Percentiles rank a stretch among this genome's conserved stretches.
Conservation (phyloP, 2,797 vertebrate genomes). For the Sebastes kiyomatsui region DNA sequence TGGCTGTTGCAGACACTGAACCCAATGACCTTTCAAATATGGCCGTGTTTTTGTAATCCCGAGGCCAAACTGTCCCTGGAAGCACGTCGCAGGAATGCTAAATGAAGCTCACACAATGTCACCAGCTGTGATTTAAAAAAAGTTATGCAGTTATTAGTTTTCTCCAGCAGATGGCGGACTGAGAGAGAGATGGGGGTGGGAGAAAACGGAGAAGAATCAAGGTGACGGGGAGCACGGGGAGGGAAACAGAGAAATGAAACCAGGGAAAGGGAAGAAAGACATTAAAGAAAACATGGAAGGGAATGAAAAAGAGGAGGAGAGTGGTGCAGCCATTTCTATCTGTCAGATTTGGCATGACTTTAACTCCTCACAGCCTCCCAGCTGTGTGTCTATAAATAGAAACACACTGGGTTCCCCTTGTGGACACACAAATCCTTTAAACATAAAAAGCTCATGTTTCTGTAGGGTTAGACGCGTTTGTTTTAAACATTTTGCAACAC, state of each 20-base stretch:
- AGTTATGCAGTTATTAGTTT: background rate
- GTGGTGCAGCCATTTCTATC: background rate
- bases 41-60: constrained; percentile 42
- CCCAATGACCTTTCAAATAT: constrained; percentile 39
- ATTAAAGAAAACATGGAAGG: background rate
- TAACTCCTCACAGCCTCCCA: constrained; percentile 6
- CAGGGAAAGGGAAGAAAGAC: background rate
- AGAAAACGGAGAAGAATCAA: background rate
- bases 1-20: constrained; percentile 18
- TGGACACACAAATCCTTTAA: background rate
- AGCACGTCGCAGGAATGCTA: constrained; percentile 24
- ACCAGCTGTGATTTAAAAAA: background rate
- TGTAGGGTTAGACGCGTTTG: background rate
- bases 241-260: background rate
- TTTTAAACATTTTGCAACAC: background rate
- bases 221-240: background rate
- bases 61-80: constrained; percentile 1
- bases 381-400: constrained; percentile 22
- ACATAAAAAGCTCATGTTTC: background rate
- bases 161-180: constrained; percentile 65
- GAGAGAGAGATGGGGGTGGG: constrained; percentile 20
- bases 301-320: background rate
- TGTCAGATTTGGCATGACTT: background rate
- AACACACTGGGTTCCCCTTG: background rate
- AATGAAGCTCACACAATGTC: constrained; percentile 1